Conservation (phyloP, 1,140 invertebrate species). For the Lasioglossum baleicum region DNA sequence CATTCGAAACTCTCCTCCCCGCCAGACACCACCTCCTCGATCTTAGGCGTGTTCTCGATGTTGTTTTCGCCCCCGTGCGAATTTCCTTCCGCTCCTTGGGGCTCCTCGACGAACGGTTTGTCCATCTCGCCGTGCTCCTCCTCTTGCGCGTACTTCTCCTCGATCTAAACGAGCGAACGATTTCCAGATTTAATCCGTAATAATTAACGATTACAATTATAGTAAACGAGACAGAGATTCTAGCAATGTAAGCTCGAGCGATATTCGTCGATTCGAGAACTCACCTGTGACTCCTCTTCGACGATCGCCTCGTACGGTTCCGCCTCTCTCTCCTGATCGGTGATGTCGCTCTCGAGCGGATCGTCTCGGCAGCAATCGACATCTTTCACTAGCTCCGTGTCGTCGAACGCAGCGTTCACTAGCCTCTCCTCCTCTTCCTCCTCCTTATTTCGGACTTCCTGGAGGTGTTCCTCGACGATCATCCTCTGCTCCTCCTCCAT, state of each 20-base stretch:
- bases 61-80: conserved; percentile 15
- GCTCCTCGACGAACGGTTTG: conserved; percentile 64
- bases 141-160: conserved; percentile 61
- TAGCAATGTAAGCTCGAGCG: no score
- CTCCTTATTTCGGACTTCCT: conserved; percentile 63
- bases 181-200: not conserved
- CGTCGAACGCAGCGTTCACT: conserved; percentile 38
- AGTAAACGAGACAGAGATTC: no score
- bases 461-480: conserved; percentile 63
- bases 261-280: not conserved
- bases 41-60: conserved; percentile 34
- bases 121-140: conserved; percentile 58
- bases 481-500: conserved; percentile 65
- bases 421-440: conserved; percentile 72
- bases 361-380: conserved; percentile 56
- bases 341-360: conserved; percentile 39
- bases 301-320: conserved; percentile 65
- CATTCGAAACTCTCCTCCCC: conserved; percentile 56
- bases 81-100: conserved; percentile 50
- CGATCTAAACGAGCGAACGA: conserved; percentile 50
- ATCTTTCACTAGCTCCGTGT: conserved; percentile 40
- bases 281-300: conserved; percentile 72
- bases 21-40: conserved; percentile 56
- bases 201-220: no score
- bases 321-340: conserved; percentile 72